phyloP scores from a whole-genome alignment of 1,140 invertebrate genomes.

The Ridgeia piscesae region DNA sequence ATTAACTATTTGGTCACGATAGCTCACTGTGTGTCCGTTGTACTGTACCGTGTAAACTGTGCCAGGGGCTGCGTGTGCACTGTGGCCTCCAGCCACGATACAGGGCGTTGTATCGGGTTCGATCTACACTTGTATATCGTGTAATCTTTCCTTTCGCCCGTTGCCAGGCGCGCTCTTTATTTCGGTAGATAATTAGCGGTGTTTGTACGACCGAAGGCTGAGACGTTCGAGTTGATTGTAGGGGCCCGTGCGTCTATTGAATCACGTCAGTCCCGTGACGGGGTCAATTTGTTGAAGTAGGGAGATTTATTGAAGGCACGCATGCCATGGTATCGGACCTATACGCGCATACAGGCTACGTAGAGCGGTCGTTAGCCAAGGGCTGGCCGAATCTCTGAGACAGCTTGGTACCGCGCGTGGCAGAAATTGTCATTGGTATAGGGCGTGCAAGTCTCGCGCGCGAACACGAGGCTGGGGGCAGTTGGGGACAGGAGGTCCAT shows the following conservation, averaged over 20 bases:
- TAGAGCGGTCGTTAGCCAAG: too few relatives aligned
- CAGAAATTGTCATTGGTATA: too few relatives aligned
- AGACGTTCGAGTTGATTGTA: not conserved
- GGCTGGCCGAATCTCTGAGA: too few relatives aligned
- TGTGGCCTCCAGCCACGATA: not conserved
- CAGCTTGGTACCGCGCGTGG: too few relatives aligned
- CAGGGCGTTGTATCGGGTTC: not conserved
- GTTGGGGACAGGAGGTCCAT: too few relatives aligned
- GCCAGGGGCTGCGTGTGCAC: not conserved
- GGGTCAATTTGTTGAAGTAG: not conserved
- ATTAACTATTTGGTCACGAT: not conserved
- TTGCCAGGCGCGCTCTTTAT: not conserved
- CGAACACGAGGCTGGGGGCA: too few relatives aligned
- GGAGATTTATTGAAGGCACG: not conserved
- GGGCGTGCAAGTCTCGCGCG: too few relatives aligned
- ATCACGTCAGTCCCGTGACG: not conserved
- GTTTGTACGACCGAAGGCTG: not conserved
- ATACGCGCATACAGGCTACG: not conserved
- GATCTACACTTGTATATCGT: not conserved
- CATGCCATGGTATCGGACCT: not conserved
- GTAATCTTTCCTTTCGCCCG: not conserved
- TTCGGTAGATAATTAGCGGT: not conserved
- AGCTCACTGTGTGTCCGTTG: not conserved
- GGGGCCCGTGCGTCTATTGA: not conserved
- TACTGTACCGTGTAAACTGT: not conserved